Evolutionary conservation across 1,140 invertebrate genomes (phyloP).

Genomic region (Nomia melanderi): DNA sequence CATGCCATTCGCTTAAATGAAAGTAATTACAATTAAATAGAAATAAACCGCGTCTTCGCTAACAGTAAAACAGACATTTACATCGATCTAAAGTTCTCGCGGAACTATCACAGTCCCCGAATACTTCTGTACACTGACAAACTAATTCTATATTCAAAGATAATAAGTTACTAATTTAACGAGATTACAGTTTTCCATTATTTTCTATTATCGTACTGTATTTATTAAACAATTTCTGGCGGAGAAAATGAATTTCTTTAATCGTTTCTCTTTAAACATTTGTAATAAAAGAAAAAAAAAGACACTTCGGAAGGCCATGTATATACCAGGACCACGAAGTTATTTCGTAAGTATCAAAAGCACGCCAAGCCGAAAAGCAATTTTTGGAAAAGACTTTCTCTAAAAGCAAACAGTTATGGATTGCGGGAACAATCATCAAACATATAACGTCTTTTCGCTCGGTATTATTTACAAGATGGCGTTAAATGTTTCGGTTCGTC

Average conservation of each 20-base stretch:
- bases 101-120: too few relatives aligned
- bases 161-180: not conserved
- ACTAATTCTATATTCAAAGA: not conserved
- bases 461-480: not conserved
- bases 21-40: constrained; percentile 38
- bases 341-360: constrained; percentile 36
- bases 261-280: not conserved
- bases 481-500: not conserved
- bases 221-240: not conserved
- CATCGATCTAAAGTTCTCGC: not conserved
- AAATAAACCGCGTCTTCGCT: constrained; percentile 28
- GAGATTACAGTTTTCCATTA: not conserved
- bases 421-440: constrained; percentile 19
- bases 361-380: constrained; percentile 55
- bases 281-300: constrained; percentile 1
- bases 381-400: constrained; percentile 34
- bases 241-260: not conserved
- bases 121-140: not conserved
- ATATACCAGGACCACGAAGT: not conserved
- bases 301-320: not conserved
- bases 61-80: constrained; percentile 15
- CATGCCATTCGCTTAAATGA: constrained; percentile 25
- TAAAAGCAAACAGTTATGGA: constrained; percentile 48
- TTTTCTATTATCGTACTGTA: not conserved
- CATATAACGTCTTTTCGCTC: not conserved